Evolutionary conservation across 37 sponge, comb jelly and placozoan species (phyloP).

Genomic region (Aphrocallistes beatrix): DNA sequence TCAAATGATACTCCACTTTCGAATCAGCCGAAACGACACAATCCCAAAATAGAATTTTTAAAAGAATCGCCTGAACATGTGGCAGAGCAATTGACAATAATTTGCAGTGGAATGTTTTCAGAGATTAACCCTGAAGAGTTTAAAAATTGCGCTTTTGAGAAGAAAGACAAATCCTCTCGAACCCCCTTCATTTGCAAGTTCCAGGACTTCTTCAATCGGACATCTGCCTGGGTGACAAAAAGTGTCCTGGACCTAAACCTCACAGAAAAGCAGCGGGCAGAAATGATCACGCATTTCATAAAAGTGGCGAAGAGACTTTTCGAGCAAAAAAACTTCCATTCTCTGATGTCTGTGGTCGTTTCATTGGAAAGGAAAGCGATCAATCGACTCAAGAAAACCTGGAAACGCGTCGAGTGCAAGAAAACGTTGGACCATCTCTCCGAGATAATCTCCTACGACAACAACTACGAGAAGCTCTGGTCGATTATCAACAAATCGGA

Average conservation of each 20-base stretch:
- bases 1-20: too few species aligned
- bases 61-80: neutral
- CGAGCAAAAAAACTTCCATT: slow-evolving; percentile 1
- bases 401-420: neutral
- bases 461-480: slow-evolving; percentile 12
- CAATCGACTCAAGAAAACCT: neutral
- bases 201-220: neutral
- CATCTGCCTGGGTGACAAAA: neutral
- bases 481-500: neutral
- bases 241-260: neutral
- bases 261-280: neutral
- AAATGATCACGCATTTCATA: neutral
- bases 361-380: neutral
- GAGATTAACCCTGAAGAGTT: neutral
- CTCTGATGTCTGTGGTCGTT: neutral
- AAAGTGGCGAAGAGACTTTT: slow-evolving; percentile 7
- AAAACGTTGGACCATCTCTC: neutral
- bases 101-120: neutral
- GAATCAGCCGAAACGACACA: too few species aligned
- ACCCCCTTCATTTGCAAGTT: neutral
- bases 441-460: neutral
- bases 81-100: neutral
- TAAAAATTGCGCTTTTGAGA: neutral
- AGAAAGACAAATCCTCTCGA: neutral
- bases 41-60: neutral